Base-by-base conservation (phyloP, 2,888 invertebrate species). In the Suillia variegata region DNA sequence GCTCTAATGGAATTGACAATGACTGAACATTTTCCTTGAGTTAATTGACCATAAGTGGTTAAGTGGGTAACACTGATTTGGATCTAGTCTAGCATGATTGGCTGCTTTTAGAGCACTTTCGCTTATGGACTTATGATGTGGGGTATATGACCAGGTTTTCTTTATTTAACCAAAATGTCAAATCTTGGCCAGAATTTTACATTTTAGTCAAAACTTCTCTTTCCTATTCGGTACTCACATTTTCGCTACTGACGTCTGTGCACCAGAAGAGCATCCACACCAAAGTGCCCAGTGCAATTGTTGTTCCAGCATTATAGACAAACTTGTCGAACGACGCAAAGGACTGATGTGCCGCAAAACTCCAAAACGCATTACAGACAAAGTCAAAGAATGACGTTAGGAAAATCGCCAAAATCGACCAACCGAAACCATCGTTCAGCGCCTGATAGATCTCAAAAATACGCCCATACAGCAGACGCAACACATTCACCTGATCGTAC, bases 251-350 rank as follows among this genome's bases (percentile, higher is more conserved):
- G 0, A 63, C 64, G 60, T 78, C 74, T 34, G 73, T 69, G 24
- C 67, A 70, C 63, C 70, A 75, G 54, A 73, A 70, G 50, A 80
- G 56, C 21, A 70, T 59, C 12, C 59, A 13, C 31, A 75, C 67
- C 42, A 74, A 57, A 38, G 26, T 61, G 20, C 66, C 68, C 65
- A 68, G 33, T 51, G 67, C 62, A 4, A 75, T 13, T 22, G 67
- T 66, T 6, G 70, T 65, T 53, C 67, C 58, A 31, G 64, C 62
- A 65, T 76, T 67, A 59, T 66, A 71, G 24, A 74, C 42, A 58
- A 66, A 58, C n/a, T 63, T 58, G 24, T 61, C 56, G 2, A 67
- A 5, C 1, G 34, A 15, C 17, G 61, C 51, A 1, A 22, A 2
- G 3, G 15, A 2, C 15, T 68, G 62, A 20, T 53, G 56, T 2